Percentiles rank a stretch among this genome's conserved stretches.
Conservation (phyloP, 2,888 invertebrate genomes). For the Adelognathus sp. region DNA sequence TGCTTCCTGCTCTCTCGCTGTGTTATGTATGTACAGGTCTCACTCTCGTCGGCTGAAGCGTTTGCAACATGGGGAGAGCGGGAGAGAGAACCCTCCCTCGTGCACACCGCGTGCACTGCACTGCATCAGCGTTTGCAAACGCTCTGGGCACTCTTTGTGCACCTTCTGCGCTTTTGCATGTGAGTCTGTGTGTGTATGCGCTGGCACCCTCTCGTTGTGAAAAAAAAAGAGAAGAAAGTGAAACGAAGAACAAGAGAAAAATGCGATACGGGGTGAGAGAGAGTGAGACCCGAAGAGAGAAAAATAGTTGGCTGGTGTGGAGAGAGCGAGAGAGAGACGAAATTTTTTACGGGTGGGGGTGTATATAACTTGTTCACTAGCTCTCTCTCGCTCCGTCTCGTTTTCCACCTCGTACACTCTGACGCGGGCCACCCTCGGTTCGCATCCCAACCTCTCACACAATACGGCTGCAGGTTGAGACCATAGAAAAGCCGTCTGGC, state of each 20-base stretch:
- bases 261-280: conserved; percentile 38
- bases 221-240: conserved; percentile 22
- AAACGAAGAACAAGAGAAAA: not conserved
- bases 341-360: conserved; percentile 48
- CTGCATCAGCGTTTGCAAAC: conserved; percentile 55
- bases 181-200: too few relatives aligned
- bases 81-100: not conserved
- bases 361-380: conserved; percentile 34
- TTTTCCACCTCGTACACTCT: not conserved
- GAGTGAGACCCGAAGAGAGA: conserved; percentile 39
- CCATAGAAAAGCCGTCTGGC: conserved; percentile 79
- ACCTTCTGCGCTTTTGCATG: conserved; percentile 21
- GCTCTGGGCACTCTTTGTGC: conserved; percentile 30
- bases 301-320: conserved; percentile 7
- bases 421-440: conserved; percentile 61
- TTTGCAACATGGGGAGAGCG: not conserved
- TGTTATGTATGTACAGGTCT: too few relatives aligned
- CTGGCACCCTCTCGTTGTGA: conserved; percentile 44
- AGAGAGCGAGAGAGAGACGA: conserved; percentile 13
- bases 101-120: conserved; percentile 26
- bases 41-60: conserved; percentile 16
- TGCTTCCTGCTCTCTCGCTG: conserved; percentile 50
- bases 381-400: conserved; percentile 36
- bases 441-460: conserved; percentile 49
- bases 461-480: conserved; percentile 72